A percentile compares a stretch with the other conserved stretches of the same genome.
These are phyloP conservation scores for Ivindomyrus marchei DNA, from an alignment of 2,113 vertebrate genomes.

Conservation along the genomic window DNA sequence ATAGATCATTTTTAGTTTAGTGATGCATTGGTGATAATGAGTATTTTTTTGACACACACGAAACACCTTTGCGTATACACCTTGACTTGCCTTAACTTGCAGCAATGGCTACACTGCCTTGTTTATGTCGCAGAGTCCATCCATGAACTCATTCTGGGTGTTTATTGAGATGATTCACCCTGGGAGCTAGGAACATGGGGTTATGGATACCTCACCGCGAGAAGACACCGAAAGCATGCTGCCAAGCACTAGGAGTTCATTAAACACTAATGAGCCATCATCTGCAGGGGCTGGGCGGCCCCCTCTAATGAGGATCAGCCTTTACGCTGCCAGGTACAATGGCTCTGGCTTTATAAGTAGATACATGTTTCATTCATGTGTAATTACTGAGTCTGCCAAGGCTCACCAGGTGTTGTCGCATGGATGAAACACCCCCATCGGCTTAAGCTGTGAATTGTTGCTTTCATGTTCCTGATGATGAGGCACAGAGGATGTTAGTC, in stretches of 20 bases:
- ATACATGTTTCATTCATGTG: slow-evolving; percentile 8
- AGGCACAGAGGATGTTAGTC: neutral
- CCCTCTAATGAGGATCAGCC: neutral
- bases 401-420: neutral
- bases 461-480: neutral
- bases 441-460: neutral
- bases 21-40: neutral
- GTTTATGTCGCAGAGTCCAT: neutral
- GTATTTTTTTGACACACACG: neutral
- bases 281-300: neutral
- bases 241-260: neutral
- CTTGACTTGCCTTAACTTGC: neutral
- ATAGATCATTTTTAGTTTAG: neutral
- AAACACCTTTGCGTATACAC: neutral
- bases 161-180: neutral
- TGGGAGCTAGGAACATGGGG: neutral
- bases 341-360: neutral
- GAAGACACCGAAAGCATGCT: neutral
- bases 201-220: neutral
- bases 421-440: neutral
- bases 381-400: slow-evolving; percentile 8
- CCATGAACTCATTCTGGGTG: neutral
- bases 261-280: slow-evolving; percentile 11
- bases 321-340: neutral
- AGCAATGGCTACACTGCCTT: neutral